Evolutionary conservation across 2,113 vertebrate genomes (phyloP).

Genomic region (Nyctibius bracteatus): DNA sequence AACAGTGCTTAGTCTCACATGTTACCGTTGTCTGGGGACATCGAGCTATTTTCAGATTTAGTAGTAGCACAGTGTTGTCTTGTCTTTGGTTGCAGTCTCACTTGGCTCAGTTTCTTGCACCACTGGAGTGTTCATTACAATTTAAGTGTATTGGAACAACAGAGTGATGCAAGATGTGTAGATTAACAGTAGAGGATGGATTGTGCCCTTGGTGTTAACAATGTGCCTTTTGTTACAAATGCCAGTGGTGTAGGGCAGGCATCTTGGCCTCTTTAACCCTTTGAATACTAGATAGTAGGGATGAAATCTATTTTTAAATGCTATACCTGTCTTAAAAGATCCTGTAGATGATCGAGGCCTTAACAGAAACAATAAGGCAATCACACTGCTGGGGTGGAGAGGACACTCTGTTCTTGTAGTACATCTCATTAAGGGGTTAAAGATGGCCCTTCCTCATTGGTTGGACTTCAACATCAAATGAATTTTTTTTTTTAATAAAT

Average conservation of each 20-base stretch:
- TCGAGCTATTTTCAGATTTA: slow-evolving; percentile 73
- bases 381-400: slow-evolving; percentile 32
- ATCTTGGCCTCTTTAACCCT: slow-evolving; percentile 75
- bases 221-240: slow-evolving; percentile 92
- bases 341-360: slow-evolving; percentile 70
- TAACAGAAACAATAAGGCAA: slow-evolving; percentile 75
- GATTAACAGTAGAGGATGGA: slow-evolving; percentile 73
- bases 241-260: slow-evolving; percentile 73
- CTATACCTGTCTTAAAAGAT: slow-evolving; percentile 72
- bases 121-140: slow-evolving; percentile 59
- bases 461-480: slow-evolving; percentile 77
- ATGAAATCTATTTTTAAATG: slow-evolving; percentile 67
- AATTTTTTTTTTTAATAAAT: slow-evolving; percentile 54
- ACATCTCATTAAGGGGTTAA: slow-evolving; percentile 68
- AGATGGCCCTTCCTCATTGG: slow-evolving; percentile 68
- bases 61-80: slow-evolving; percentile 69
- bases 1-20: slow-evolving; percentile 75
- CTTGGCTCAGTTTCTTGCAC: slow-evolving; percentile 69
- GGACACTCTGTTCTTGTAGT: slow-evolving; percentile 48
- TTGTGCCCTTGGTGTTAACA: slow-evolving; percentile 85
- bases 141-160: slow-evolving; percentile 62
- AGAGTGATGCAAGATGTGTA: slow-evolving; percentile 65
- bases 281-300: slow-evolving; percentile 55
- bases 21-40: slow-evolving; percentile 71
- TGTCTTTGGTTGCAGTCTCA: slow-evolving; percentile 75